Evolutionary conservation across 2,797 vertebrate genomes (phyloP).

Genomic region (Falco rusticolus): DNA sequence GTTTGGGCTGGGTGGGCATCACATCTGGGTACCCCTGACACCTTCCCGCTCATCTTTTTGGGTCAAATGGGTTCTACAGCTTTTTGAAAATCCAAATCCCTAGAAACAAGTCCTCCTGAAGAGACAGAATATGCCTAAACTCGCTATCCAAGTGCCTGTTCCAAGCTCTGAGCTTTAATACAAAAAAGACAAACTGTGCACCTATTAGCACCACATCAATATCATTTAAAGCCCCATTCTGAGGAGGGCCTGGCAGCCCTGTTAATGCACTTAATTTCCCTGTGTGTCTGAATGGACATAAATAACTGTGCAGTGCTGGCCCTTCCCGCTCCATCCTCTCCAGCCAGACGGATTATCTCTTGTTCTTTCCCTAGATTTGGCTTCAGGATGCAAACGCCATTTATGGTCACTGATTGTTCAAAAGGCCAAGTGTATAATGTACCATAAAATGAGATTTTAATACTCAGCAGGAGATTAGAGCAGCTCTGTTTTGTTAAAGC

Average conservation of each 20-base stretch:
- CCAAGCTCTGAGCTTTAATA: background rate
- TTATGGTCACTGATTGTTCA: constrained; percentile 68
- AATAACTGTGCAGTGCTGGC: constrained; percentile 37
- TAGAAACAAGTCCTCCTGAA: background rate
- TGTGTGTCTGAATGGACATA: constrained; percentile 43
- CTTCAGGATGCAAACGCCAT: constrained; percentile 71
- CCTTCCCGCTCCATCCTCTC: constrained; percentile 5
- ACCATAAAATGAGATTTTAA: constrained; percentile 78
- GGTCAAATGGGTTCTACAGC: background rate
- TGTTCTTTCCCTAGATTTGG: constrained; percentile 68
- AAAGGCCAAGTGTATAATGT: constrained; percentile 76
- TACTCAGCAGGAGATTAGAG: constrained; percentile 56
- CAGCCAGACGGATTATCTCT: constrained; percentile 68
- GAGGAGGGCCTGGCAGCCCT: constrained; percentile 53
- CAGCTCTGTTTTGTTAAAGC: constrained; percentile 9
- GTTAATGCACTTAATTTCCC: constrained; percentile 48
- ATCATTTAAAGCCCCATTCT: constrained; percentile 75
- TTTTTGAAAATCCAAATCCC: background rate
- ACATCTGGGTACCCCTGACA: background rate
- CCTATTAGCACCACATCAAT: constrained; percentile 74
- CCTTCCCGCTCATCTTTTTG: background rate
- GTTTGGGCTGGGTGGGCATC: background rate
- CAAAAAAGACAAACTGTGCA: constrained; percentile 60
- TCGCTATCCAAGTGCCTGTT: background rate
- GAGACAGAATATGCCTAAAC: background rate